Base-by-base conservation (phyloP, 1,140 invertebrate species). In the Limonius californicus region DNA sequence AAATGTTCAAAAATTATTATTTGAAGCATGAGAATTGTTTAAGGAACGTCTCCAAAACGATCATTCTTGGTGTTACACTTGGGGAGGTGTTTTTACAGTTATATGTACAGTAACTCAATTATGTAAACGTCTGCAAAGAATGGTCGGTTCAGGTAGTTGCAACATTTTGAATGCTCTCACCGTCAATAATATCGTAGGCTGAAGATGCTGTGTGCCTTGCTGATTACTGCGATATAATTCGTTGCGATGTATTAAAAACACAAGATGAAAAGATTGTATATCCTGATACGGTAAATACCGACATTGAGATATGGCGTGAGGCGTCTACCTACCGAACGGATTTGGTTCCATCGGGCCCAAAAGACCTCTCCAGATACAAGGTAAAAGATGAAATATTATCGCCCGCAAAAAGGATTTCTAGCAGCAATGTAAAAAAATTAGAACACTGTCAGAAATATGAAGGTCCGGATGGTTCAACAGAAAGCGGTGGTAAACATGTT, bases 211-310 rank as follows among this genome's bases (percentile, higher is more conserved):
- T 96, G 67, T 97, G 94, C 76, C 80, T 96, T 64, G 91, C 92
- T 42, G 92, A 96, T 74, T 96, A 91, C 75, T 97, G 94, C 82
- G 94, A 97, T 78, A 91, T 97, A 65, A 94, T 96, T 87, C 84
- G 95, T 62, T 97, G 94, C 78, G 91, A 95, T 73, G 90, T 97
- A 12, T 79, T 94, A 58, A 81, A 86, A 58, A 87, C 86, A 54
- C 85, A 89, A 70, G 88, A 91, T 67, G 80, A 83, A 23, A 79
- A 81, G 58, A 82, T 82, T 27, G 79, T 83, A 53, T 78, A 79
- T 67, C 78, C 77, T 54, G 79, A 76, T 53, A 80, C 83, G 12
- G 80, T 87, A 9, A 85, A 84, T 70, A 90, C 89, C 1, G 89
- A 90, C 70, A 84, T 89, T 54, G 88, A 90, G 74, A 83, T 89